Percentiles rank a stretch among this genome's conserved stretches.
These are phyloP conservation scores for Daphoenositta chrysoptera DNA, from an alignment of 2,113 vertebrate genomes.

Conservation along the genomic window DNA sequence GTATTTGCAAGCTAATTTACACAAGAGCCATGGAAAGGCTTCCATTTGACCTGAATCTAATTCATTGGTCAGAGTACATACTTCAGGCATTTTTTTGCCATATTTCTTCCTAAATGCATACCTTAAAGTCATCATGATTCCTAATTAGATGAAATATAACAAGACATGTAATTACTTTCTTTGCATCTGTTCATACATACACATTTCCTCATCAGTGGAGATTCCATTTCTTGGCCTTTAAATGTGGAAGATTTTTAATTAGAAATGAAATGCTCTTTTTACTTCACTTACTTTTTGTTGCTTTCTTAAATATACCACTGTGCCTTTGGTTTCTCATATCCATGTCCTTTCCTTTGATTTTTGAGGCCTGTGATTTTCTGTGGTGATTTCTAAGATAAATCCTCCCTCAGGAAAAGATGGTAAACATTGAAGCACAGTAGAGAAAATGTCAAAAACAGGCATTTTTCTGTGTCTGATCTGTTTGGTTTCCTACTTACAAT, in stretches of 20 bases:
- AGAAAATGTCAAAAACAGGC: neutral
- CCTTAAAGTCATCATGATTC: conserved; percentile 1
- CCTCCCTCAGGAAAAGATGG: neutral
- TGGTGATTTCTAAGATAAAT: conserved; percentile 2
- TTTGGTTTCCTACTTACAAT: neutral
- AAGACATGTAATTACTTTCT: conserved; percentile 23
- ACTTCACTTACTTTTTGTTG: neutral
- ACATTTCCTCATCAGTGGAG: neutral
- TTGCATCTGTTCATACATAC: conserved; percentile 44
- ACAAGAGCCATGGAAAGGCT: neutral
- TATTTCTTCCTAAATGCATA: neutral
- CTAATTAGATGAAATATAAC: conserved; percentile 28
- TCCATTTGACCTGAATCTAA: neutral
- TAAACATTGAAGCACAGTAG: neutral
- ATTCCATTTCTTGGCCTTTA: conserved; percentile 26
- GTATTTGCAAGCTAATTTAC: neutral
- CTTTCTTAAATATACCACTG: neutral
- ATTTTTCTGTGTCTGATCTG: neutral
- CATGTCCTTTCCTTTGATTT: neutral
- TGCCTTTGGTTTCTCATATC: neutral
- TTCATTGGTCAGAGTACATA: neutral
- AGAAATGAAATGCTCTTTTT: conserved; percentile 26
- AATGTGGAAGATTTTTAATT: conserved; percentile 32
- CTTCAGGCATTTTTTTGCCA: neutral
- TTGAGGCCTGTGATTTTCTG: neutral